Percentiles rank a stretch among this genome's conserved stretches.
Evolutionary conservation across 2,888 invertebrate species (phyloP).

Genomic region (Ichneumon xanthorius): DNA sequence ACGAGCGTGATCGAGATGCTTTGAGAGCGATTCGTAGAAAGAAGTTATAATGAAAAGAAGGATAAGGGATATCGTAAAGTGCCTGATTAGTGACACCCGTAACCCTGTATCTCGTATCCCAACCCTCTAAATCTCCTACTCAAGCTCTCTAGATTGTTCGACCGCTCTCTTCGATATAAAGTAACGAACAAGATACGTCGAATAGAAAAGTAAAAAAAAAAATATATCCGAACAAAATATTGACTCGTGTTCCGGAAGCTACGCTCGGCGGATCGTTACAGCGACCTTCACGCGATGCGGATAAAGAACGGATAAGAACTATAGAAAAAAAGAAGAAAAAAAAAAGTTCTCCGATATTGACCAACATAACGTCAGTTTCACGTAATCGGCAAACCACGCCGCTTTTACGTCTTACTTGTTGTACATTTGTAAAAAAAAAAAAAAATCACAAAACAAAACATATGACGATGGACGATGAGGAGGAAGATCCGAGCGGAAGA

Average conservation of each 20-base stretch:
- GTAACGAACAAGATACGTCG: slow-evolving; percentile 25
- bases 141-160: slow-evolving; percentile 41
- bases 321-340: slow-evolving; percentile 31
- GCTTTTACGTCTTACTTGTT: slow-evolving; percentile 61
- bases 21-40: slow-evolving; percentile 51
- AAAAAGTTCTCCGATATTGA: slow-evolving; percentile 40
- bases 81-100: slow-evolving; percentile 83
- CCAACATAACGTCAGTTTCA: slow-evolving; percentile 55
- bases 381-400: slow-evolving; percentile 57
- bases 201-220: slow-evolving; percentile 21
- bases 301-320: slow-evolving; percentile 39
- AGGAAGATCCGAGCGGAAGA: slow-evolving; percentile 27
- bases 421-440: slow-evolving; percentile 72
- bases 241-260: background rate
- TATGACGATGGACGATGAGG: slow-evolving; percentile 39
- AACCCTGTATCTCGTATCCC: slow-evolving; percentile 69
- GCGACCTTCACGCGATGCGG: slow-evolving; percentile 31
- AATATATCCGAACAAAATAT: slow-evolving; percentile 14
- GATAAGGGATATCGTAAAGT: slow-evolving; percentile 82
- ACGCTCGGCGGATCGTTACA: background rate
- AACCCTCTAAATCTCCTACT: slow-evolving; percentile 8
- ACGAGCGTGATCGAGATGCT: slow-evolving; percentile 54
- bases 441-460: slow-evolving; percentile 21
- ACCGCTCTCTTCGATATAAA: slow-evolving; percentile 25
- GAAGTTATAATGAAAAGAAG: slow-evolving; percentile 7